Base-by-base conservation (phyloP, 2,888 invertebrate species). In the Thereva unica region DNA sequence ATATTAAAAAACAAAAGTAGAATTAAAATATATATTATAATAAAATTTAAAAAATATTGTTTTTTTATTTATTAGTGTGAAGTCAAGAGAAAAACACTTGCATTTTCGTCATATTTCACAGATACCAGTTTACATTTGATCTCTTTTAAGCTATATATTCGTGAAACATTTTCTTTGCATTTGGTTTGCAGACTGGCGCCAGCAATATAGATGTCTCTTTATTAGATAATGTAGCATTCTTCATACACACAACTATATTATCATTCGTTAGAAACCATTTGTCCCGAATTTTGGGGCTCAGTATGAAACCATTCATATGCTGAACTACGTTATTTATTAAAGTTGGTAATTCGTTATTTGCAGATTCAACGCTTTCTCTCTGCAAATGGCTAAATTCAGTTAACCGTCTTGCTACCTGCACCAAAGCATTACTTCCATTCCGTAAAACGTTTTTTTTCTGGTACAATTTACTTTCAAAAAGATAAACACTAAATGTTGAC, bases 391-490 rank as follows among this genome's bases (percentile, higher is more conserved):
- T 49, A 6, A 6, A 49, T 71, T 73, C 73, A 34, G 61, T 47
- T 42, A 73, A 47, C 52, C 71, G 56, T 68, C 72, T 72, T 41
- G 73, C 73, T 35, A 71, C 67, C 69, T 74, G 73, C 10, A 57
- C 57, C 45, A 74, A 61, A 49, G 73, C 71, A 23, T 45, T 44
- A 23, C 70, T 68, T 34, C 72, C 71, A 56, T 42, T 66, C 66
- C 71, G 59, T 41, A 74, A 23, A 12, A 72, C 53, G 57, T 68
- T 70, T 69, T 74, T 74, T 23, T 73, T 71, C 64, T 68, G 47
- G 54, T 73, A 73, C 61, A 78, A 67, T 45, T 70, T 72, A 59
- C 73, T 78, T 71, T 79, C 78, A 73, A 76, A 79, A 6, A 74
- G 72, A 71, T 78, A 79, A 4, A 76, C 71, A 59, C 73, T 76